Percentiles rank a stretch among this genome's conserved stretches.
phyloP scores from a whole-genome alignment of 2,888 invertebrate genomes.

The Pollenia angustigena region DNA sequence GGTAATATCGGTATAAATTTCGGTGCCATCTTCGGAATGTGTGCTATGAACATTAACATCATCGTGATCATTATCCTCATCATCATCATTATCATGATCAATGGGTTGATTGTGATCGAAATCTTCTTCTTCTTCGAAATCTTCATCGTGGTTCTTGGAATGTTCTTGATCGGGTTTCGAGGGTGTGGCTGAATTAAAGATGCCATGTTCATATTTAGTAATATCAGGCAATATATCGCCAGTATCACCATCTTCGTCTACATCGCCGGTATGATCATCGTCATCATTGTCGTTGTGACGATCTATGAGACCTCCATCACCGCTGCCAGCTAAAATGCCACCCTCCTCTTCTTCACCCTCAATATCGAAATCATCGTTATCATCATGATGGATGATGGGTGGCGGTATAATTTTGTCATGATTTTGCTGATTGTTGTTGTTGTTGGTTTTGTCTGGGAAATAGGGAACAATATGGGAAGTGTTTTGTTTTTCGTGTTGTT shows the following conservation, averaged over 20 bases:
- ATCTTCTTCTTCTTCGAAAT: constrained; percentile 68
- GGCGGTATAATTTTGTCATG: constrained; percentile 57
- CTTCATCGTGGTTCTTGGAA: constrained; percentile 58
- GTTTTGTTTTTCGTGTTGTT: constrained; percentile 68
- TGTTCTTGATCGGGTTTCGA: constrained; percentile 55
- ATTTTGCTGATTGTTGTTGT: constrained; percentile 64
- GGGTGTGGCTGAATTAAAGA: constrained; percentile 55
- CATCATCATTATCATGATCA: constrained; percentile 59
- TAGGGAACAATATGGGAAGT: constrained; percentile 69
- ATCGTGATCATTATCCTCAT: constrained; percentile 68
- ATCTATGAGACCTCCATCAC: constrained; percentile 76
- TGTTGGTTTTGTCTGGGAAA: constrained; percentile 68
- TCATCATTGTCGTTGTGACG: constrained; percentile 68
- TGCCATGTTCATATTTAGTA: constrained; percentile 64
- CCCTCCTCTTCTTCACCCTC: constrained; percentile 78
- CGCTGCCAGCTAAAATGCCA: constrained; percentile 75
- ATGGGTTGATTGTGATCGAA: constrained; percentile 72
- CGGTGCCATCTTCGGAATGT: constrained; percentile 72
- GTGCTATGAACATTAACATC: constrained; percentile 69
- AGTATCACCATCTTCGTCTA: constrained; percentile 70
- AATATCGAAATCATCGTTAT: constrained; percentile 76
- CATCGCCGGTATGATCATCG: constrained; percentile 75
- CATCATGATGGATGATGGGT: constrained; percentile 51
- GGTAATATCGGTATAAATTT: constrained; percentile 77
- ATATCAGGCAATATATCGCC: constrained; percentile 61